phyloP scores from a whole-genome alignment of 2,113 vertebrate genomes.

The Mus pahari region DNA sequence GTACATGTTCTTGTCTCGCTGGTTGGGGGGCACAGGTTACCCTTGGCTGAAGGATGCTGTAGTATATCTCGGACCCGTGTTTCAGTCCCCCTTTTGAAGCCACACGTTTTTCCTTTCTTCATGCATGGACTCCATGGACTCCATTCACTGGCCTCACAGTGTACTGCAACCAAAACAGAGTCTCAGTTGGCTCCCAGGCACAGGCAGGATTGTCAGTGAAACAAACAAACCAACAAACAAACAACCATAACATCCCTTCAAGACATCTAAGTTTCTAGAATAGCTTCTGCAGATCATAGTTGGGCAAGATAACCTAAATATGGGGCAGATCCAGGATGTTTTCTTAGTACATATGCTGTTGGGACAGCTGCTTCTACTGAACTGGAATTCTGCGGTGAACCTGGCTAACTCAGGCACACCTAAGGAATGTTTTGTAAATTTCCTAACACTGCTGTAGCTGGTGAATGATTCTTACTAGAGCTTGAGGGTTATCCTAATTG shows the following conservation, averaged over 20 bases:
- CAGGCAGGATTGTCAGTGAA: background rate
- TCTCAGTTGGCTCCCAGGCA: slow-evolving; percentile 46
- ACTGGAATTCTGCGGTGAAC: background rate
- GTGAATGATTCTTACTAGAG: background rate
- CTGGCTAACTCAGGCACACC: background rate
- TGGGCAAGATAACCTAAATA: background rate
- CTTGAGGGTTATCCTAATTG: background rate
- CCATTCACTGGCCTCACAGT: slow-evolving; percentile 96
- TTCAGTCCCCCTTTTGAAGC: slow-evolving; percentile 95
- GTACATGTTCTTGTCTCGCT: slow-evolving; percentile 94
- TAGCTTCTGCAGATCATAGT: background rate
- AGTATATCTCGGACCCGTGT: slow-evolving; percentile 92
- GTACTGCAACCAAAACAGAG: slow-evolving; percentile 89
- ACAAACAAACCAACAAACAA: background rate
- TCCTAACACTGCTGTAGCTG: background rate
- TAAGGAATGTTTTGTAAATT: background rate
- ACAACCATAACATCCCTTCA: background rate
- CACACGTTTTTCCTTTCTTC: slow-evolving; percentile 94
- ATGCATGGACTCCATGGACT: slow-evolving; percentile 94
- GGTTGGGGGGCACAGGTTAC: slow-evolving; percentile 91
- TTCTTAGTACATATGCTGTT: background rate
- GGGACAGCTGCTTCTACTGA: background rate
- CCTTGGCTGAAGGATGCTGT: slow-evolving; percentile 91
- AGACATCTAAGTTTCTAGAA: background rate
- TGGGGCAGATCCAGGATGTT: background rate